Evolutionary conservation across 2,888 invertebrate genomes (phyloP).

Genomic region (Embidobia sp.): DNA sequence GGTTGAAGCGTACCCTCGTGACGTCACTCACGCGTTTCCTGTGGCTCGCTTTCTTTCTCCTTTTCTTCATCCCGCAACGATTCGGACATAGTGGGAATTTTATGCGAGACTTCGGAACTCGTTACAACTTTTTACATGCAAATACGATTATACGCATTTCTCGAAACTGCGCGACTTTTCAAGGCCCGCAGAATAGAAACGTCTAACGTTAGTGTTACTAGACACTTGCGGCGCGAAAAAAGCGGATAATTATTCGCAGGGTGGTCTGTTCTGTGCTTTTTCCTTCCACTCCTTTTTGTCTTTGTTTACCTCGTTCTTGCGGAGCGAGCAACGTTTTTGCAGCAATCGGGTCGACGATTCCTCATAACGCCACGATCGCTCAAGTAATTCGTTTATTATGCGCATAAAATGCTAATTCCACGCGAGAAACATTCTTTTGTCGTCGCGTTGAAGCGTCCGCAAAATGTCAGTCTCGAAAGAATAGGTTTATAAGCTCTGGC

Average conservation of each 20-base stretch:
- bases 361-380: constrained; percentile 14
- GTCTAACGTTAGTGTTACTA: constrained; percentile 7
- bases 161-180: constrained; percentile 26
- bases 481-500: constrained; percentile 28
- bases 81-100: constrained; percentile 33
- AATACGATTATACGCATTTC: constrained; percentile 51
- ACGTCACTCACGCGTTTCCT: constrained; percentile 24
- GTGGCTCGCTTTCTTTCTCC: constrained; percentile 9
- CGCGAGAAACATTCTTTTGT: constrained; percentile 34
- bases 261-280: background rate
- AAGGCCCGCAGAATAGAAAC: constrained; percentile 20
- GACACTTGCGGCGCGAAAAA: constrained; percentile 5
- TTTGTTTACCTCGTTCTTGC: background rate
- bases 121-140: constrained; percentile 55
- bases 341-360: too few species aligned
- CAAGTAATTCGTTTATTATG: constrained; percentile 42
- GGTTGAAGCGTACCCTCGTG: constrained; percentile 34
- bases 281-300: background rate
- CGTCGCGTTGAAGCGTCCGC: constrained; percentile 20
- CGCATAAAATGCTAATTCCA: constrained; percentile 39
- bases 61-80: constrained; percentile 10
- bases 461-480: constrained; percentile 42
- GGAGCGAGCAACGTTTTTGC: too few species aligned
- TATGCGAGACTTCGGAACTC: constrained; percentile 46
- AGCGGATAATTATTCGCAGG: background rate